phyloP scores from a whole-genome alignment of 2,888 invertebrate species.

The Allygus modestus region DNA sequence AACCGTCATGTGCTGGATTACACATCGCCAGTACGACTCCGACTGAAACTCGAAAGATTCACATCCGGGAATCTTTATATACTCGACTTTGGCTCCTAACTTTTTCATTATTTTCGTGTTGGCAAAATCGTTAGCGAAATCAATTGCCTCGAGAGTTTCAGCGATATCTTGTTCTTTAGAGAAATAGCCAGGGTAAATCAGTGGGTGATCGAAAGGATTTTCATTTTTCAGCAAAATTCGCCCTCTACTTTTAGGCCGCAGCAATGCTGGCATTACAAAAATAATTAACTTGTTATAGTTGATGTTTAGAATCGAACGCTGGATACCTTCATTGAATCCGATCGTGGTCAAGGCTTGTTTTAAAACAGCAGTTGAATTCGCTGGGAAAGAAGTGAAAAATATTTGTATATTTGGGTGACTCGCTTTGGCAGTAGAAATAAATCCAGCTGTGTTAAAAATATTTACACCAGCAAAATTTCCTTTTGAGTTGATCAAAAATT shows the following conservation, averaged over 20 bases:
- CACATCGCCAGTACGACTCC: conserved; percentile 1
- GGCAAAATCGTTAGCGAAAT: background rate
- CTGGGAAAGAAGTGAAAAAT: background rate
- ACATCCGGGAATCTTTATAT: background rate
- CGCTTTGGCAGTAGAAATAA: background rate
- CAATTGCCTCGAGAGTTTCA: background rate
- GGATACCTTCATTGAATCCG: background rate
- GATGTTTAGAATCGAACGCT: background rate
- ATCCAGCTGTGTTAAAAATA: background rate
- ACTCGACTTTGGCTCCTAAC: background rate
- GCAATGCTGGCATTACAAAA: background rate
- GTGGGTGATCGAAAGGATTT: background rate
- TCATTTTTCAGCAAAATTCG: background rate
- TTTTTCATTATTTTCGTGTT: background rate
- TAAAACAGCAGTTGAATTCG: background rate
- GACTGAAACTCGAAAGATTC: background rate
- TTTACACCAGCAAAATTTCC: background rate
- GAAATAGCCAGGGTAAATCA: conserved; percentile 19
- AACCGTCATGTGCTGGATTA: background rate
- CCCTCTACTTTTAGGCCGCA: conserved; percentile 43
- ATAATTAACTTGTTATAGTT: background rate
- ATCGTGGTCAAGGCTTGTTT: background rate
- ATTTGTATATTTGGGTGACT: background rate
- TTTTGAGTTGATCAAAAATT: conserved; percentile 2
- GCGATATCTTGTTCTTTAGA: conserved; percentile 13